Evolutionary conservation across 2,113 vertebrate species (phyloP).

Genomic region (Scophthalmus maximus): DNA sequence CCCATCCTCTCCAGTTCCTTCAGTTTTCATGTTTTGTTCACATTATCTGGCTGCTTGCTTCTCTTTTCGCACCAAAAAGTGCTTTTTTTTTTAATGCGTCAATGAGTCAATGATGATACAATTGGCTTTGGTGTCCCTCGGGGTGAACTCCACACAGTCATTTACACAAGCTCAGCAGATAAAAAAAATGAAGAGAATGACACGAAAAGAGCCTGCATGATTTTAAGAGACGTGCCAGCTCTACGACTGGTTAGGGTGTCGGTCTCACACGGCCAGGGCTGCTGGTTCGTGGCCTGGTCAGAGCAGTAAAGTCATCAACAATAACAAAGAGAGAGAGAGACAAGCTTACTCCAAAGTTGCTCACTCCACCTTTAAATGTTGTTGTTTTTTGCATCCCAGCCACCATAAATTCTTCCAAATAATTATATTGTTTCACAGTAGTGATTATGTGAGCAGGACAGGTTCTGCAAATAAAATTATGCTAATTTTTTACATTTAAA

Average conservation of each 20-base stretch:
- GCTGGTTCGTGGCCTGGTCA: too few species aligned
- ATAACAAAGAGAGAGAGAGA: too few species aligned
- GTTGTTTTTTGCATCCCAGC: neutral
- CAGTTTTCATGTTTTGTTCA: neutral
- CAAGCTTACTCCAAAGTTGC: too few species aligned
- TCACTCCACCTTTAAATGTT: too few species aligned
- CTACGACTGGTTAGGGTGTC: too few species aligned
- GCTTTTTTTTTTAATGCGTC: constrained; percentile 1
- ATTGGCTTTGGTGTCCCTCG: neutral
- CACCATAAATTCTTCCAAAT: neutral
- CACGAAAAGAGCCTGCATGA: constrained; percentile 14
- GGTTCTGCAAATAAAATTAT: neutral
- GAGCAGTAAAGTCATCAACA: too few species aligned
- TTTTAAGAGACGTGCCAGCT: too few species aligned
- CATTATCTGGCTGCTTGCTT: neutral
- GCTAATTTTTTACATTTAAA: neutral
- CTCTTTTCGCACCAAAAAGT: neutral
- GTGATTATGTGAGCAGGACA: too few species aligned
- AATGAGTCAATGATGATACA: constrained; percentile 17
- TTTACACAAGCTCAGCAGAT: constrained; percentile 33
- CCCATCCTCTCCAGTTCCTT: neutral
- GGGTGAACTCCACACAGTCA: neutral
- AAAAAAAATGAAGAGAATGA: constrained; percentile 5
- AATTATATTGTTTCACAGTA: too few species aligned
- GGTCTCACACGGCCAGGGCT: too few species aligned